These are phyloP conservation scores for Samia ricini DNA, from an alignment of 1,140 invertebrate genomes.

Conservation along the genomic window DNA sequence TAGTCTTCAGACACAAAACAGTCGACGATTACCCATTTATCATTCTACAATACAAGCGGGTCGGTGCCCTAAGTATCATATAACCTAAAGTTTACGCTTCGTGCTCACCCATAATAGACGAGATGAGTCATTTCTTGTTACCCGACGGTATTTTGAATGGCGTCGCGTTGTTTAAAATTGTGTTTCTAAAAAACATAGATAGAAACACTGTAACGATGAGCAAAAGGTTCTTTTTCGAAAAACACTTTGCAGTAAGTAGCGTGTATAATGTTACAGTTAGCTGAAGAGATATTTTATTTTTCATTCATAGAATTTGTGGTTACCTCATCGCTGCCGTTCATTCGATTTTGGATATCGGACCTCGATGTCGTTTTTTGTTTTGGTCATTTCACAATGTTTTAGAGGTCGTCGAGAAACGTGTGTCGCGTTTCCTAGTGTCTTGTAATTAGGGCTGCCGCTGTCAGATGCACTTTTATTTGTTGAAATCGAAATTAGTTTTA, in stretches of 20 bases:
- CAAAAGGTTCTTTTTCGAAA: constrained; percentile 19
- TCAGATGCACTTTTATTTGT: neutral
- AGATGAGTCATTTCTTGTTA: constrained; percentile 47
- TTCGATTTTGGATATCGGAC: constrained; percentile 36
- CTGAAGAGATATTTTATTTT: constrained; percentile 45
- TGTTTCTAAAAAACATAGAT: neutral
- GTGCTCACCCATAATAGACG: constrained; percentile 40
- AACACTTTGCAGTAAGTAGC: neutral
- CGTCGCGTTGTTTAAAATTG: constrained; percentile 16
- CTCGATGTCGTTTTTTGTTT: constrained; percentile 39
- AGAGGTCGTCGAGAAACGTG: constrained; percentile 30
- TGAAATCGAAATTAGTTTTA: neutral
- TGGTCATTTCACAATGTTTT: constrained; percentile 35
- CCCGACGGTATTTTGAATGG: constrained; percentile 41
- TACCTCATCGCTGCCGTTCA: constrained; percentile 59
- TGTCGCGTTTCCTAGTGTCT: constrained; percentile 18
- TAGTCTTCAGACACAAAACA: neutral
- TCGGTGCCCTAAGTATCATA: constrained; percentile 11
- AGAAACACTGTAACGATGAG: neutral
- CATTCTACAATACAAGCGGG: neutral
- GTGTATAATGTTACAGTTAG: constrained; percentile 35
- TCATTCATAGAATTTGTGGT: constrained; percentile 55
- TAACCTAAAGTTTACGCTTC: constrained; percentile 33
- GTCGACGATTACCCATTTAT: neutral
- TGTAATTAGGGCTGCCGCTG: constrained; percentile 11